Base-by-base conservation (phyloP, 2,888 invertebrate species). In the Calliscelio sp. region DNA sequence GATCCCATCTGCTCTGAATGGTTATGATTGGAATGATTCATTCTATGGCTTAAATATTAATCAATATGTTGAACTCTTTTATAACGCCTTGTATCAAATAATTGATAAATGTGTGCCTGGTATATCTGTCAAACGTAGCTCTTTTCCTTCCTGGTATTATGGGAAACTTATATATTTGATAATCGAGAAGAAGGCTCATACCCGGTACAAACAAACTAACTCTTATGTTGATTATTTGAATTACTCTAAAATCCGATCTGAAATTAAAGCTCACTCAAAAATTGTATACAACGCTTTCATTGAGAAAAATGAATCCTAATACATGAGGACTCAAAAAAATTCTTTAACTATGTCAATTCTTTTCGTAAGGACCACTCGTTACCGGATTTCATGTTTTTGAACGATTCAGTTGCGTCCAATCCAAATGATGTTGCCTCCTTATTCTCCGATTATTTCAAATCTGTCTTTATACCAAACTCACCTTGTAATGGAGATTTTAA, bases 141-240 rank as follows among this genome's bases (percentile, higher is more conserved):
- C 32, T 32, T 57, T 57, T 25, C 57, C 57, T 7, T 4, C 14
- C 5, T 57, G 57, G 57, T 57, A 32, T 14, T 32, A 57, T 25
- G 3, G 14, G 4, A 32, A n/a, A 32, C 4, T 57, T 4, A 57
- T 32, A 32, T 2, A 14, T 25, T 25, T 53, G 16, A 25, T 25
- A 6, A 8, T 53, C 1, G 28, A 25, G n/a, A 53, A 53, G 53
- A 53, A 14, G n/a, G 53, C 53, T 7, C 53, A 53, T n/a, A 5
- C 11, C 1, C 1, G 11, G n/a, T 25, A 53, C n/a, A 53, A 53
- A 24, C 11, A 2, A 14, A 4, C 11, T 6, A 5, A 2, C 14
- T 24, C 24, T 4, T 28, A 24, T 11, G 4, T n/a, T n/a, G 11
- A 53, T 25, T 25, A 53, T 25, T n/a, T 14, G 2, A 11, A 11